These are phyloP conservation scores for Phenacoccus solenopsis DNA, from an alignment of 1,140 invertebrate genomes.

Conservation along the genomic window DNA sequence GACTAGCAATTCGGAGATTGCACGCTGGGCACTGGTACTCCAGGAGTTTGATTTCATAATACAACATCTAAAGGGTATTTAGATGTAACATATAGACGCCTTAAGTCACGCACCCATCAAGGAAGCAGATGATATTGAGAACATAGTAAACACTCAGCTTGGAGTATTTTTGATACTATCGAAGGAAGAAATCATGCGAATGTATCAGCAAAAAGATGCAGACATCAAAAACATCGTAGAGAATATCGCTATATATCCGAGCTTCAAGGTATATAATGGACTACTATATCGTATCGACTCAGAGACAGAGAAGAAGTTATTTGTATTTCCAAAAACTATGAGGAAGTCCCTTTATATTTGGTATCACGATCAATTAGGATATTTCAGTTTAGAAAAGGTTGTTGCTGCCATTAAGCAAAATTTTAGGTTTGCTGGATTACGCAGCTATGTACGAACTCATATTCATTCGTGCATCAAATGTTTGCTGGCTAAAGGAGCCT, in stretches of 20 bases:
- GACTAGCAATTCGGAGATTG: background rate
- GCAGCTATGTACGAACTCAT: background rate
- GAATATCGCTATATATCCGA: too few species aligned
- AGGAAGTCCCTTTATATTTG: background rate
- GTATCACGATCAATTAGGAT: background rate
- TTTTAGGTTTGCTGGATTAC: background rate
- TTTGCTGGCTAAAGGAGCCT: background rate
- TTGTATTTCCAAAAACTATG: background rate
- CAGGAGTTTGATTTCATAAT: background rate
- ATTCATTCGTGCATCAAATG: background rate
- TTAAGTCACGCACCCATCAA: background rate
- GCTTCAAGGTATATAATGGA: too few species aligned
- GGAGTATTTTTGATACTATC: too few species aligned
- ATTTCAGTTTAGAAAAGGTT: too few species aligned
- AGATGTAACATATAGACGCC: background rate
- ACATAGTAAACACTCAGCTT: too few species aligned
- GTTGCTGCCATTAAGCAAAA: background rate
- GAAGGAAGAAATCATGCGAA: too few species aligned
- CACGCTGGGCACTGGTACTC: background rate
- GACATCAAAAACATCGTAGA: too few species aligned
- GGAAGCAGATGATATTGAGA: too few species aligned
- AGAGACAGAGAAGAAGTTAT: too few species aligned
- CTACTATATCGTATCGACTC: too few species aligned
- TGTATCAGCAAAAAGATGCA: too few species aligned
- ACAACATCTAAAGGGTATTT: background rate